Evolutionary conservation across 2,888 invertebrate species (phyloP).

Genomic region (Acheta domesticus): DNA sequence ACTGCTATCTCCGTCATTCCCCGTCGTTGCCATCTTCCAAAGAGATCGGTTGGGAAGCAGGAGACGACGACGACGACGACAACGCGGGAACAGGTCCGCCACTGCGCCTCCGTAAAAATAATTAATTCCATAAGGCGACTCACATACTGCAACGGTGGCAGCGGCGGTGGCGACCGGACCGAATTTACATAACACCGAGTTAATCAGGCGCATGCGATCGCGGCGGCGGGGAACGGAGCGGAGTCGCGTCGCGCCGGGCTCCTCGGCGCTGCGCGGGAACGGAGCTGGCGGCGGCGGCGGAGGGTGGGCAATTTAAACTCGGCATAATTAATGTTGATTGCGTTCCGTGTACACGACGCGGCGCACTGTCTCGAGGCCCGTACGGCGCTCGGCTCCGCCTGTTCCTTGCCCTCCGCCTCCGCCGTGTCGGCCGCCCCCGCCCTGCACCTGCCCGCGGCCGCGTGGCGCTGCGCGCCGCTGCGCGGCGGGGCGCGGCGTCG

Average conservation of each 20-base stretch:
- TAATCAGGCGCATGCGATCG: slow-evolving; percentile 18
- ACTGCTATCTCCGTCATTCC: not conserved
- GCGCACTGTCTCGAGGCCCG: too few relatives aligned
- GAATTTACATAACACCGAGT: slow-evolving; percentile 1
- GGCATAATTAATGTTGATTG: slow-evolving; percentile 10
- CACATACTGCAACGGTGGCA: not conserved
- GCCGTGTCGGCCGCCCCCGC: too few relatives aligned
- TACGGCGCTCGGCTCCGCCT: too few relatives aligned
- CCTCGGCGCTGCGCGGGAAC: not conserved
- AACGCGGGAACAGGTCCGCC: too few relatives aligned
- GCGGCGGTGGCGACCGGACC: not conserved
- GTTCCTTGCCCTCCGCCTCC: too few relatives aligned
- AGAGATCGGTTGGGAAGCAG: not conserved
- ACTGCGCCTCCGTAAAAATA: not conserved
- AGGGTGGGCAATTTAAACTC: not conserved
- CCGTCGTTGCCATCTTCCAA: not conserved
- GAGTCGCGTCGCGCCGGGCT: not conserved
- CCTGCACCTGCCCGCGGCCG: too few relatives aligned
- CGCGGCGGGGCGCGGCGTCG: too few relatives aligned
- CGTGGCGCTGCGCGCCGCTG: too few relatives aligned
- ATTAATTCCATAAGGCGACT: slow-evolving; percentile 1
- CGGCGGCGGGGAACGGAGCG: not conserved
- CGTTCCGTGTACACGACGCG: not conserved
- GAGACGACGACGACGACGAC: not conserved
- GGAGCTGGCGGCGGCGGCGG: not conserved